A percentile compares a stretch with the other conserved stretches of the same genome.
Conservation (phyloP, 2,888 invertebrate genomes). For the Hipparchia semele region DNA sequence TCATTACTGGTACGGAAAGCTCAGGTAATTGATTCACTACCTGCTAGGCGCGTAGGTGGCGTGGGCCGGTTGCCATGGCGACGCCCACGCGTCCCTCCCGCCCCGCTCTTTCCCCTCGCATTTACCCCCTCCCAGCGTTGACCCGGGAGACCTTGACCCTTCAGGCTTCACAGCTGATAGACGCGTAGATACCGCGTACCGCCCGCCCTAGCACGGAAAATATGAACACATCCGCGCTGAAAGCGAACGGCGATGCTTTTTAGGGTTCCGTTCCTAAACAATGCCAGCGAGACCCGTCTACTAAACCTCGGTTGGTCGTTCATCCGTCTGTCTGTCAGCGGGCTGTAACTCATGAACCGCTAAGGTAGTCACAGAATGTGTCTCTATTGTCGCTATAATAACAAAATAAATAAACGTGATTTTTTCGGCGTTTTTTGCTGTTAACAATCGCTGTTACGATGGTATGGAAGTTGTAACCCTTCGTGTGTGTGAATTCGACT, state of each 20-base stretch:
- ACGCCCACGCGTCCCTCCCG: constrained; percentile 65
- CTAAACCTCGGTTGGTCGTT: too few species aligned
- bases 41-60: constrained; percentile 65
- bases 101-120: constrained; percentile 41
- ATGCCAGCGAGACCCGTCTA: too few species aligned
- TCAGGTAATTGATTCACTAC: constrained; percentile 77
- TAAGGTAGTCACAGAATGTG: too few species aligned
- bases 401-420: too few species aligned
- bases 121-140: constrained; percentile 57
- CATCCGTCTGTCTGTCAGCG: too few species aligned
- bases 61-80: constrained; percentile 73
- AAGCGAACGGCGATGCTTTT: neutral
- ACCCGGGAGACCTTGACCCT: constrained; percentile 77
- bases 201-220: constrained; percentile 32
- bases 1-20: constrained; percentile 54
- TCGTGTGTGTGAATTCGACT: too few species aligned
- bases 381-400: too few species aligned
- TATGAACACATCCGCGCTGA: constrained; percentile 17
- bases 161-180: constrained; percentile 63
- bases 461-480: too few species aligned
- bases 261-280: too few species aligned
- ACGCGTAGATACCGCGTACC: constrained; percentile 50
- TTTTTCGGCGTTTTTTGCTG: too few species aligned
- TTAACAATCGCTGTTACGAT: too few species aligned
- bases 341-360: too few species aligned